Conservation (phyloP, 1,140 invertebrate genomes). For the Lasaia peninsularis region DNA sequence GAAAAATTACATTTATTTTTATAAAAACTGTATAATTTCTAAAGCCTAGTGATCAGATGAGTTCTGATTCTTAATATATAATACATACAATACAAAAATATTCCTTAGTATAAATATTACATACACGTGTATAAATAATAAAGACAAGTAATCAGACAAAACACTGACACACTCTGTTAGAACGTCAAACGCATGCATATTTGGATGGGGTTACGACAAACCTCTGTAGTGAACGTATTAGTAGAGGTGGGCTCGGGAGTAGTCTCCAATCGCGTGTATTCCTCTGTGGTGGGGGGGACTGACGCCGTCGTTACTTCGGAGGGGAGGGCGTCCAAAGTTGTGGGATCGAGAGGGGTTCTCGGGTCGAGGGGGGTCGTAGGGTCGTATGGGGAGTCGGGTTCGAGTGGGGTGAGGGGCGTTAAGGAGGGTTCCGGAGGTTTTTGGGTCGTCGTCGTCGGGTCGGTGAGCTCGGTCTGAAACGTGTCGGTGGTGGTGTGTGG, state of each 20-base stretch:
- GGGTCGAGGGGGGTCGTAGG: slow-evolving; percentile 2
- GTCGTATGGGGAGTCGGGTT: slow-evolving; percentile 11
- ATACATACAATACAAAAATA: not conserved
- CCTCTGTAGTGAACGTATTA: slow-evolving; percentile 71
- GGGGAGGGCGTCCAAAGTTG: slow-evolving; percentile 30
- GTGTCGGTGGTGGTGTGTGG: slow-evolving; percentile 60
- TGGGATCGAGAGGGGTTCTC: slow-evolving; percentile 18
- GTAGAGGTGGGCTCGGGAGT: slow-evolving; percentile 58
- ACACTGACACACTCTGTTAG: slow-evolving; percentile 18
- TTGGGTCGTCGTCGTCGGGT: slow-evolving; percentile 34
- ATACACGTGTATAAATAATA: not conserved
- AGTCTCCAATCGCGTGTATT: slow-evolving; percentile 45
- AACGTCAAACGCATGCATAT: slow-evolving; percentile 43
- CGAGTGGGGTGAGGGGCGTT: slow-evolving; percentile 6
- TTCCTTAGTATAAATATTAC: too few relatives aligned
- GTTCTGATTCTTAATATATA: too few relatives aligned
- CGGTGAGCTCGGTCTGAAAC: slow-evolving; percentile 57
- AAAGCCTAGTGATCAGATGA: too few relatives aligned
- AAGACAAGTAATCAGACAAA: not conserved
- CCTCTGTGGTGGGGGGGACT: slow-evolving; percentile 32
- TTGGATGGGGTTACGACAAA: slow-evolving; percentile 65
- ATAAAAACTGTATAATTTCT: too few relatives aligned
- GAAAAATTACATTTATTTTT: too few relatives aligned
- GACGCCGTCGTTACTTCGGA: not conserved
- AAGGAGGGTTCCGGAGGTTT: slow-evolving; percentile 18